phyloP scores from a whole-genome alignment of 2,797 vertebrate genomes.

The Acrocephalus scirpaceus region DNA sequence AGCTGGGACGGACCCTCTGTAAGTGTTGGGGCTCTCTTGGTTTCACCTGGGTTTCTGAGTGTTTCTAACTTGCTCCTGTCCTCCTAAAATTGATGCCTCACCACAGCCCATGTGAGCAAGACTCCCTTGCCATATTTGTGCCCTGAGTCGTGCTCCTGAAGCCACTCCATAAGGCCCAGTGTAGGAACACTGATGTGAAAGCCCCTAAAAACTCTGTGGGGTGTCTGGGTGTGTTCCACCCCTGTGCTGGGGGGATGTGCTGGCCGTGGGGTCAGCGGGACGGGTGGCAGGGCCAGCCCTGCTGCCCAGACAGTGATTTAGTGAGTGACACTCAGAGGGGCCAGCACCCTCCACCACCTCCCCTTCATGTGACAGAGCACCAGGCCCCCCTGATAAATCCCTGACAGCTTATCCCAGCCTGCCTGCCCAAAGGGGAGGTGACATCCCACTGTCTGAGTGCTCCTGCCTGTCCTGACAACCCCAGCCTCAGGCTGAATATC shows the following conservation, averaged over 20 bases:
- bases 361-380: background rate
- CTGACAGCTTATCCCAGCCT: background rate
- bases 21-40: background rate
- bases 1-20: background rate
- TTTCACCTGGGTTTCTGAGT: background rate
- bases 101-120: fast-evolving
- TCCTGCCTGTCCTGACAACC: background rate
- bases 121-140: background rate
- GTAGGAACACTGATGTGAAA: background rate
- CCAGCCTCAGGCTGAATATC: no score
- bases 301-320: background rate
- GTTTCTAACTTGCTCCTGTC: background rate
- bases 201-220: background rate
- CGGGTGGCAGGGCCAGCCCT: fast-evolving
- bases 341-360: background rate
- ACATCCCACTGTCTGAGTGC: background rate
- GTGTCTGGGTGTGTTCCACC: background rate
- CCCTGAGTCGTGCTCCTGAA: background rate
- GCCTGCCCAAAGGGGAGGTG: background rate
- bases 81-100: background rate
- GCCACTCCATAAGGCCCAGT: fast-evolving
- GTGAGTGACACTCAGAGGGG: background rate
- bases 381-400: background rate
- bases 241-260: background rate
- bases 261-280: background rate